Percentiles rank a stretch among this genome's conserved stretches.
phyloP scores from a whole-genome alignment of 2,888 invertebrate species.

The Lochmaea crataegi region DNA sequence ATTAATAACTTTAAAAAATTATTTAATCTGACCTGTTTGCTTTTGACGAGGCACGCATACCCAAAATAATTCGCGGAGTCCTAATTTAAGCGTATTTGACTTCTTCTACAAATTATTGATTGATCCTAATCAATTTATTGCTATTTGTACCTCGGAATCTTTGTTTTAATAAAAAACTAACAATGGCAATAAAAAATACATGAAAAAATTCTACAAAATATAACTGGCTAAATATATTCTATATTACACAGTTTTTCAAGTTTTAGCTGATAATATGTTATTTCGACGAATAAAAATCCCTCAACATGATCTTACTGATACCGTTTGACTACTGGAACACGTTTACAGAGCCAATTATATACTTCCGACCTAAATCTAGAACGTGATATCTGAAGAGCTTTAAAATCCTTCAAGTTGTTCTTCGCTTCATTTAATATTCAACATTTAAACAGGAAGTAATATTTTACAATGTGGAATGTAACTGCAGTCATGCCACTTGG shows the following conservation, averaged over 20 bases:
- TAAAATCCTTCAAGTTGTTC: slow-evolving; percentile 20
- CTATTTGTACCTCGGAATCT: no score
- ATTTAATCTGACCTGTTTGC: no score
- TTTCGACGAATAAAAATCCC: not conserved
- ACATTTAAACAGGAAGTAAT: slow-evolving; percentile 42
- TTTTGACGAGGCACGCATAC: no score
- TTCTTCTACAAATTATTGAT: no score
- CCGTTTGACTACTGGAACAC: not conserved
- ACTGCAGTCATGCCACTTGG: slow-evolving; percentile 55
- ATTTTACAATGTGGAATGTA: slow-evolving; percentile 53
- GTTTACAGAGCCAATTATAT: slow-evolving; percentile 3
- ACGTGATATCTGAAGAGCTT: slow-evolving; percentile 13
- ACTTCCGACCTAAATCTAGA: slow-evolving; percentile 10
- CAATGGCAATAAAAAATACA: no score
- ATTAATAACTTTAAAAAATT: no score
- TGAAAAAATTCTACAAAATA: no score
- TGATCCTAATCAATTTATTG: no score
- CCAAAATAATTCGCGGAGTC: no score
- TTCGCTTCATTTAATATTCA: slow-evolving; percentile 44
- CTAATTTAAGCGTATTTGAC: no score
- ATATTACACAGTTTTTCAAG: not conserved
- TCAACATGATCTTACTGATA: not conserved
- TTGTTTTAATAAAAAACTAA: no score
- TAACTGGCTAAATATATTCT: no score
- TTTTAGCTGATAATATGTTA: not conserved